Conservation (phyloP, 2,888 invertebrate species). For the Metopia argyrocephala region DNA sequence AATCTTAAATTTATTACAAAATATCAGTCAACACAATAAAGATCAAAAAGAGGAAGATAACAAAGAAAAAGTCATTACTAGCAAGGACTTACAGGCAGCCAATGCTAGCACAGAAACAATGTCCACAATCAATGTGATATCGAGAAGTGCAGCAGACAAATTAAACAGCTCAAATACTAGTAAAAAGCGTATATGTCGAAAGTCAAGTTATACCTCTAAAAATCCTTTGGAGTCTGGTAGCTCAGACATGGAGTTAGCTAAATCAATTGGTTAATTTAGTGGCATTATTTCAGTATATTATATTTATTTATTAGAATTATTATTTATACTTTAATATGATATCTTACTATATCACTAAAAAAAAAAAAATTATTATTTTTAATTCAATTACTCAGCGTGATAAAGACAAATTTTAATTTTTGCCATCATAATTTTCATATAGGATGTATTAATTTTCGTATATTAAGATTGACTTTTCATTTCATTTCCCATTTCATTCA, state of each 20-base stretch:
- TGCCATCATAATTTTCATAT: too few relatives aligned
- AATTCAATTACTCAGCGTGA: too few relatives aligned
- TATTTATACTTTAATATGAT: not conserved
- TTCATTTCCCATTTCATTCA: conserved; percentile 23
- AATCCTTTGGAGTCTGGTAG: not conserved
- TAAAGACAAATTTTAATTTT: too few relatives aligned
- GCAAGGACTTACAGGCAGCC: not conserved
- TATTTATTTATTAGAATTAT: conserved; percentile 22
- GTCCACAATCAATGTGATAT: not conserved
- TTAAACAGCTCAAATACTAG: not conserved
- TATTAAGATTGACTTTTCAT: not conserved
- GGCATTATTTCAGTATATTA: not conserved
- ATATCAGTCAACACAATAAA: conserved; percentile 67
- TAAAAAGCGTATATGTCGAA: conserved; percentile 9
- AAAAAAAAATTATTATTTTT: too few relatives aligned
- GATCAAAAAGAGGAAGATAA: conserved; percentile 35
- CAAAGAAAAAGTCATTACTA: not conserved
- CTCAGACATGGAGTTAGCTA: not conserved
- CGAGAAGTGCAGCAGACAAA: not conserved
- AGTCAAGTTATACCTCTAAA: conserved; percentile 1
- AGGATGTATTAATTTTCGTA: not conserved
- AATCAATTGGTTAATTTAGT: not conserved
- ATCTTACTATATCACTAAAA: too few relatives aligned
- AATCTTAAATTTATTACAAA: conserved; percentile 70
- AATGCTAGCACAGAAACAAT: too few relatives aligned